These are phyloP conservation scores for Myiagra hebetior DNA, from an alignment of 2,113 vertebrate genomes.

Conservation along the genomic window DNA sequence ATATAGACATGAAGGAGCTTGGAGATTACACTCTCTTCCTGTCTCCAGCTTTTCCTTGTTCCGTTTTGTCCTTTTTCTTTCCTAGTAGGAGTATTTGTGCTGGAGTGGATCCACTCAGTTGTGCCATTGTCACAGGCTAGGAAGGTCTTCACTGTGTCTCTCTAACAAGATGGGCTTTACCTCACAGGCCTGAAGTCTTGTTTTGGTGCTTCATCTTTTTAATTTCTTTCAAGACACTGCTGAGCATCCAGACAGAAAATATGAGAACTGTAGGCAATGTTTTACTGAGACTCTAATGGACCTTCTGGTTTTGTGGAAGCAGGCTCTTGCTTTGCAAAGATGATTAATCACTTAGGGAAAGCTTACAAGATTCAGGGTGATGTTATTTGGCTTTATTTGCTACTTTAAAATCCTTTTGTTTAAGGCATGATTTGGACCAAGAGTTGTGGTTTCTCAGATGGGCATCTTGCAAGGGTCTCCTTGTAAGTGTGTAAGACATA, in stretches of 20 bases:
- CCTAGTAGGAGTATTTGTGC: not conserved
- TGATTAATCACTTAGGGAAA: not conserved
- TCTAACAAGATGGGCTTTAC: not conserved
- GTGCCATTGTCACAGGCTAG: not conserved
- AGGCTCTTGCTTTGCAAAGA: not conserved
- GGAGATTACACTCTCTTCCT: not conserved
- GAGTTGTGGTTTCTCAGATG: not conserved
- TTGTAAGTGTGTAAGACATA: rapidly evolving
- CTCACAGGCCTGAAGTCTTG: not conserved
- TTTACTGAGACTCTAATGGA: not conserved
- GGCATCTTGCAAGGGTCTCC: not conserved
- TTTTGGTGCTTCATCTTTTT: not conserved
- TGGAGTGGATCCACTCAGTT: not conserved
- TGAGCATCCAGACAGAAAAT: not conserved
- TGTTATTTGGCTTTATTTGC: not conserved
- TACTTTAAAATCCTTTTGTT: not conserved
- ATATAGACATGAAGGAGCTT: not conserved
- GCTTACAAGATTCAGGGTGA: not conserved
- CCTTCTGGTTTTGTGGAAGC: not conserved
- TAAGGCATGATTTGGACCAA: not conserved
- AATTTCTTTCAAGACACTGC: not conserved
- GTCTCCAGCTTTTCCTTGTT: not conserved
- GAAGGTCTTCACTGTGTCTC: not conserved
- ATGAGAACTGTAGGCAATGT: not conserved
- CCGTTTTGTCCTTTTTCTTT: not conserved